Base-by-base conservation (phyloP, 2,888 invertebrate species). In the Pterobdella sp. region DNA sequence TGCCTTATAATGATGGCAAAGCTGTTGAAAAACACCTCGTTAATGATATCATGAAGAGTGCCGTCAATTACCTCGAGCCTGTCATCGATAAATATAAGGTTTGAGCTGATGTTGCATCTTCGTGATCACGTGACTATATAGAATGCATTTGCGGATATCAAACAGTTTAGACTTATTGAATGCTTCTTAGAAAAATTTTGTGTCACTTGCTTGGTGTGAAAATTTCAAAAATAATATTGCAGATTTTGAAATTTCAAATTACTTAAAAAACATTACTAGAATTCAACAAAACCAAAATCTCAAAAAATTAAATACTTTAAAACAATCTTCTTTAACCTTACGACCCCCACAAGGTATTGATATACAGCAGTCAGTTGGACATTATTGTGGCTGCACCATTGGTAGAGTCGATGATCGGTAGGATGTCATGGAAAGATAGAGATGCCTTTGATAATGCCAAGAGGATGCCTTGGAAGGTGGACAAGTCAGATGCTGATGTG, bases 321-420 rank as follows among this genome's bases (percentile, higher is more conserved):
- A 7, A 42, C 42, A 42, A 18, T 10, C 31, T 14, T 31, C n/a
- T 32, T 65, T 4, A 29, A 66, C 22, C 26, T 49, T 1, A 14
- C 73, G n/a, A n/a, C n/a, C n/a, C n/a, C n/a, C n/a, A n/a, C n/a
- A n/a, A 81, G 81, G 88, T 92, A 26, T 87, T 94, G 65, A 87
- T 93, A 75, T 94, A 94, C 82, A 93, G 89, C 81, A 94, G 94
- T 0, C 94, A 94, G 81, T 82, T 94, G 76, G 94, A 95, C 82
- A 90, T 94, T 22, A 92, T 94, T 76, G 91, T 93, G 0, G 92
- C 93, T 0, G 92, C 92, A 83, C 92, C 93, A 0, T 81, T 92
- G 69, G 93, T 93, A 0, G 87, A 90, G 31, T 90, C 90, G 81
- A 93, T 91, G 82, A 84, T 94, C 37, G 86, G 87, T 76, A 87